Percentiles rank a stretch among this genome's conserved stretches.
Conservation (phyloP, 2,797 vertebrate species). For the Australoheros facetus region DNA sequence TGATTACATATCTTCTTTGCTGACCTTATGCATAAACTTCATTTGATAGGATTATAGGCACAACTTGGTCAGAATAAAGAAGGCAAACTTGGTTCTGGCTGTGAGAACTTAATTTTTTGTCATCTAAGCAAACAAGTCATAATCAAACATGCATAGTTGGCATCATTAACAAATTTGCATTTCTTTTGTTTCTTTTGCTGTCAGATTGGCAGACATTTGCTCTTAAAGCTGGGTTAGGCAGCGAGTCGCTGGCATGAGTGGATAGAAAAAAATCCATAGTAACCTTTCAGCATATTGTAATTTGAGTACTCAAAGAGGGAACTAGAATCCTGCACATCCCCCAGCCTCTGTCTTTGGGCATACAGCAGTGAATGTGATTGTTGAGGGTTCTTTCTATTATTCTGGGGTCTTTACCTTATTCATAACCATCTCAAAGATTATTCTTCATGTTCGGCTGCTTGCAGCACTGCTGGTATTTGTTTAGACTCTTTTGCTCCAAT, state of each 20-base stretch:
- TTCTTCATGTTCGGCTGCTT: no score
- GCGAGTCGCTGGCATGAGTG: neutral
- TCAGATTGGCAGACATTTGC: neutral
- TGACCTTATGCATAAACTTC: neutral
- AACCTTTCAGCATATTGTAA: neutral
- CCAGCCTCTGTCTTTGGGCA: no score
- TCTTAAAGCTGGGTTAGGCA: neutral
- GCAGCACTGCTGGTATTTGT: no score
- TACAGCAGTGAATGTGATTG: no score
- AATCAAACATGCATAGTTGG: neutral
- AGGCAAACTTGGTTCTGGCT: neutral
- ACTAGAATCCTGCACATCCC: neutral
- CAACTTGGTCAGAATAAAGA: neutral
- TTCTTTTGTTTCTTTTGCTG: neutral
- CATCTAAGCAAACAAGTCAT: neutral
- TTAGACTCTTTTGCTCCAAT: no score
- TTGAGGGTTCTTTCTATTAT: no score
- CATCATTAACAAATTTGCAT: neutral
- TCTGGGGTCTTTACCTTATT: no score
- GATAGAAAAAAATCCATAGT: neutral
- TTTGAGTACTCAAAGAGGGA: neutral
- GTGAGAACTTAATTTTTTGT: neutral
- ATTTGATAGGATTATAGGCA: neutral
- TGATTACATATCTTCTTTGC: neutral
- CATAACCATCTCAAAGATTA: no score